Evolutionary conservation across 1,140 invertebrate genomes (phyloP), one percentile per base, ranked within the genome.

Genomic region (Lepidostoma basale): DNA sequence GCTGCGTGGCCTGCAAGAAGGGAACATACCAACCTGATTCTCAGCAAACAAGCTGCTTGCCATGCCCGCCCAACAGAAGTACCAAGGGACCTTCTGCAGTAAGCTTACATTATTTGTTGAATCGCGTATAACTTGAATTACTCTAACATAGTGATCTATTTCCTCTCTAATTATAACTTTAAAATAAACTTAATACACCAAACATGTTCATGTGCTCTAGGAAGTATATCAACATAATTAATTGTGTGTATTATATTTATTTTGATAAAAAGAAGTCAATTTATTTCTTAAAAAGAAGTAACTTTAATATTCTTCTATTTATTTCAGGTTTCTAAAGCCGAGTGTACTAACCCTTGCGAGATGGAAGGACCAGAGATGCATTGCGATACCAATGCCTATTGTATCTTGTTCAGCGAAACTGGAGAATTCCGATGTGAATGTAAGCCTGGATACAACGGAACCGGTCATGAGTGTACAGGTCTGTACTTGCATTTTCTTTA

Each of bases 391-490:
- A 96, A 97, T 78, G 94, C 95, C 0, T 92, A 95, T 75, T 97
- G 96, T 77, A 85, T 97, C 0, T 85, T 96, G 47, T 90, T 94
- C 33, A 86, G 87, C 0, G 92, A 96, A 76, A 94, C 91, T 0
- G 91, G 89, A 68, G 92, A 94, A 72, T 97, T 95, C 81, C 90
- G 90, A 73, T 98, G 96, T 74, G 91, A 95, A 76, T 98, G 96
- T 79, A 97, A 96, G 76, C 91, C 93, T 1, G 96, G 95, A 1
- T 98, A 94, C 82, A 95, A 96, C 77, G 93, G 94, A 75, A 93
- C 91, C 20, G 93, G 93, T 68, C 88, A 89, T 81, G 81, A 86
- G 33, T 96, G 93, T 79, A 86, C 80, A 26, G 86, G 87, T 88
- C 80, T 80, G 76, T 60, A 14, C 9, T 33, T 33, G 5, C 30